A percentile compares a stretch with the other conserved stretches of the same genome.
phyloP scores from a whole-genome alignment of 2,113 vertebrate genomes.

The Chamaetylas fuelleborni region DNA sequence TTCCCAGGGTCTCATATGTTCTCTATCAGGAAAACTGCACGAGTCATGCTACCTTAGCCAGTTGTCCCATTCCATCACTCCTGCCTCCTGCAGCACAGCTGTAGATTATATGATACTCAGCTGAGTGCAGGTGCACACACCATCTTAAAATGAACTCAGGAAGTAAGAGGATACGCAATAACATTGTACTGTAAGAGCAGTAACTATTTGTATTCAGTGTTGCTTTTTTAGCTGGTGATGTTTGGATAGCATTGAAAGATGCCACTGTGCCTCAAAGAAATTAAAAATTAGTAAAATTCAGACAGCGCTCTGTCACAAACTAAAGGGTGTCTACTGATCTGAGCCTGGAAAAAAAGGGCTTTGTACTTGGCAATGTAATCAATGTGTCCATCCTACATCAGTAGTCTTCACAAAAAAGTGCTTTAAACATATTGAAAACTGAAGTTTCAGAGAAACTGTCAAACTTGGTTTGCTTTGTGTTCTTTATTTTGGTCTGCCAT shows the following conservation, averaged over 20 bases:
- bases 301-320: background rate
- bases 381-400: background rate
- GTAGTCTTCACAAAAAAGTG: background rate
- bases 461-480: background rate
- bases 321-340: background rate
- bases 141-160: background rate
- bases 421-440: background rate
- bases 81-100: background rate
- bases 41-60: background rate
- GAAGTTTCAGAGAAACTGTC: background rate
- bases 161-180: background rate
- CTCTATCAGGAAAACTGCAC: background rate
- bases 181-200: background rate
- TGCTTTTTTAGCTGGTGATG: background rate
- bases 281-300: background rate
- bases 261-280: background rate
- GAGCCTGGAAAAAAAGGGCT: background rate
- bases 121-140: background rate
- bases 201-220: background rate
- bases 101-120: background rate
- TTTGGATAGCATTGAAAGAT: background rate
- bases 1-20: background rate
- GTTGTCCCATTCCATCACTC: background rate
- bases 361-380: background rate
- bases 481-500: background rate